A percentile compares a stretch with the other conserved stretches of the same genome.
phyloP scores from a whole-genome alignment of 1,140 invertebrate genomes.

The Drosophila persimilis region DNA sequence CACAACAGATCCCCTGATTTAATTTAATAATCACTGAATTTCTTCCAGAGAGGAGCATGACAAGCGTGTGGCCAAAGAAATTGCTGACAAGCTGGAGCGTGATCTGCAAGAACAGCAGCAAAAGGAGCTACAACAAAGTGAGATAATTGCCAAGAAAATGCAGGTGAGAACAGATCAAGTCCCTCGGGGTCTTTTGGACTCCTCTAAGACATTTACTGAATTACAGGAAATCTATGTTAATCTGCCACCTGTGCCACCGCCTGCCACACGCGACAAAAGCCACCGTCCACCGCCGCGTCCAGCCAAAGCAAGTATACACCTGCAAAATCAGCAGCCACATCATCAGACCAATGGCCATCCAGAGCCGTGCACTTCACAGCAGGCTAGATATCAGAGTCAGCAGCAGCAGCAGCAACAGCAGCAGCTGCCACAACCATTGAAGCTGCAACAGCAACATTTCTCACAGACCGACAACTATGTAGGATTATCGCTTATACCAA shows the following conservation, averaged over 20 bases:
- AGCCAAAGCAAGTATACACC: slow-evolving; percentile 79
- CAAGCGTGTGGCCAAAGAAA: slow-evolving; percentile 86
- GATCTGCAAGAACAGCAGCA: slow-evolving; percentile 84
- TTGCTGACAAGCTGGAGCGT: slow-evolving; percentile 88
- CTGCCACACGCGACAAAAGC: slow-evolving; percentile 65
- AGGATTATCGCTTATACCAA: slow-evolving; percentile 77
- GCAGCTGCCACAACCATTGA: slow-evolving; percentile 36
- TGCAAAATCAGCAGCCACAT: slow-evolving; percentile 52
- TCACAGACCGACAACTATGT: slow-evolving; percentile 81
- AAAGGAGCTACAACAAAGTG: slow-evolving; percentile 84
- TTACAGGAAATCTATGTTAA: slow-evolving; percentile 81
- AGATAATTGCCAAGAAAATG: slow-evolving; percentile 83
- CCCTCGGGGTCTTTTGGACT: neutral
- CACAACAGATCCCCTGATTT: neutral
- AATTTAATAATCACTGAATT: neutral
- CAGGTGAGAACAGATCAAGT: slow-evolving; percentile 62
- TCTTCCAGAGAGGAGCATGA: slow-evolving; percentile 88
- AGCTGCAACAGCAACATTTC: slow-evolving; percentile 71
- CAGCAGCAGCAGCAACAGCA: slow-evolving; percentile 38
- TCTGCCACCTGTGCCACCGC: slow-evolving; percentile 74
- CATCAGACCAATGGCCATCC: slow-evolving; percentile 47
- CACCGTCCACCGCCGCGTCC: slow-evolving; percentile 68
- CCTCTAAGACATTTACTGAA: neutral
- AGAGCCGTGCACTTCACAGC: slow-evolving; percentile 71
- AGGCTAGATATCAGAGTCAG: slow-evolving; percentile 69